Conservation (phyloP, 2,888 invertebrate genomes). For the Pherbina coryleti region DNA sequence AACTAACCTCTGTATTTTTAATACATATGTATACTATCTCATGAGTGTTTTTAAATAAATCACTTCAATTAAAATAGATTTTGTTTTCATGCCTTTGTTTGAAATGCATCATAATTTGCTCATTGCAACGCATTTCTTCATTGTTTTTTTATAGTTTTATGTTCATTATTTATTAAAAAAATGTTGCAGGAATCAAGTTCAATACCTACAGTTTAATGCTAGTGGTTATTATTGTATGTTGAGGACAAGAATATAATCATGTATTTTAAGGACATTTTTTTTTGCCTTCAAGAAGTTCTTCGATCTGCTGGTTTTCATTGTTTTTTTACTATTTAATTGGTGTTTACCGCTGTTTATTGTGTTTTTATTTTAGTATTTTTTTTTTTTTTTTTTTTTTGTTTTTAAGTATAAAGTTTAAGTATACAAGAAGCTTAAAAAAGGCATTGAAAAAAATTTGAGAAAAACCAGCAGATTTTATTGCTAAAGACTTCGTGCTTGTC, state of each 20-base stretch:
- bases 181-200: constrained; percentile 11
- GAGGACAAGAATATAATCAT: neutral
- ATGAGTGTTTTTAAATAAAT: too few species aligned
- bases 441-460: neutral
- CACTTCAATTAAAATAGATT: neutral
- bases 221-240: neutral
- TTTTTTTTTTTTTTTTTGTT: too few species aligned
- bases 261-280: neutral
- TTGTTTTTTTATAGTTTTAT: neutral
- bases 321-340: neutral
- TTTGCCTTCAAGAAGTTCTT: neutral
- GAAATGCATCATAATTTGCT: neutral
- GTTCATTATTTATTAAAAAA: neutral
- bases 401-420: neutral
- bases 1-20: too few species aligned
- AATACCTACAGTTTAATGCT: neutral
- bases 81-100: neutral
- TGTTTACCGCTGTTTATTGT: constrained; percentile 3
- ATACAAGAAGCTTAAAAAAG: neutral
- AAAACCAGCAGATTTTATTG: constrained; percentile 16
- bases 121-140: neutral
- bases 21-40: too few species aligned
- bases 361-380: too few species aligned
- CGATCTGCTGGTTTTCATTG: neutral
- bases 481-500: neutral